Evolutionary conservation across 1,140 invertebrate genomes (phyloP).

Genomic region (Drosophila kikkawai): DNA sequence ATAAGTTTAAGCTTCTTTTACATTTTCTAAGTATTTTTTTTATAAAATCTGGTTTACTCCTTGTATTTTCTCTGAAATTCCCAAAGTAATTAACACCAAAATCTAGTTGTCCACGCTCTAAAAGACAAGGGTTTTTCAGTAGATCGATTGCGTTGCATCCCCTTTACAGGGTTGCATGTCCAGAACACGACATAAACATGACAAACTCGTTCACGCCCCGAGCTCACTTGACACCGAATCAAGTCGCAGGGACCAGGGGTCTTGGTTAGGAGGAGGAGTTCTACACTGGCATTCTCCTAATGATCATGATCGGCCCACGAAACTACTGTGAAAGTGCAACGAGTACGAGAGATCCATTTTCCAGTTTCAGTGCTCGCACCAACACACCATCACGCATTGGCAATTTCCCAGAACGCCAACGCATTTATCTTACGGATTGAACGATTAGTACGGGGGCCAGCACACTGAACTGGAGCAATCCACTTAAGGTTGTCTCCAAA

Average conservation of each 20-base stretch:
- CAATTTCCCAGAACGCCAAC: conserved; percentile 82
- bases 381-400: conserved; percentile 49
- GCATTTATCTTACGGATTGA: conserved; percentile 69
- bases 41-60: neutral
- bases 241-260: conserved; percentile 2
- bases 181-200: conserved; percentile 71
- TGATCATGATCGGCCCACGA: conserved; percentile 41
- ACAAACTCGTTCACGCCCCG: conserved; percentile 68
- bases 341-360: conserved; percentile 27
- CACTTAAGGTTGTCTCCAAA: conserved; percentile 62
- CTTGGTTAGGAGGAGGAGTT: conserved; percentile 14
- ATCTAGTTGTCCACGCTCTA: conserved; percentile 11
- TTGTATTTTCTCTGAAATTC: neutral
- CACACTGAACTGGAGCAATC: conserved; percentile 54
- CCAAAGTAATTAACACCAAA: conserved; percentile 14
- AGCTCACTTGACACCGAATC: conserved; percentile 68
- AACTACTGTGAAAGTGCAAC: conserved; percentile 57
- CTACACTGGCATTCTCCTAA: conserved; percentile 37
- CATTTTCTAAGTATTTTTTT: neutral
- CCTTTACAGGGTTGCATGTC: conserved; percentile 42
- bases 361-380: neutral
- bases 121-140: conserved; percentile 4
- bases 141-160: neutral
- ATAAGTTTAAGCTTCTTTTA: neutral
- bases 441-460: conserved; percentile 68